Conservation (phyloP, 2,113 vertebrate species). For the Pelecanoides urinatrix region DNA sequence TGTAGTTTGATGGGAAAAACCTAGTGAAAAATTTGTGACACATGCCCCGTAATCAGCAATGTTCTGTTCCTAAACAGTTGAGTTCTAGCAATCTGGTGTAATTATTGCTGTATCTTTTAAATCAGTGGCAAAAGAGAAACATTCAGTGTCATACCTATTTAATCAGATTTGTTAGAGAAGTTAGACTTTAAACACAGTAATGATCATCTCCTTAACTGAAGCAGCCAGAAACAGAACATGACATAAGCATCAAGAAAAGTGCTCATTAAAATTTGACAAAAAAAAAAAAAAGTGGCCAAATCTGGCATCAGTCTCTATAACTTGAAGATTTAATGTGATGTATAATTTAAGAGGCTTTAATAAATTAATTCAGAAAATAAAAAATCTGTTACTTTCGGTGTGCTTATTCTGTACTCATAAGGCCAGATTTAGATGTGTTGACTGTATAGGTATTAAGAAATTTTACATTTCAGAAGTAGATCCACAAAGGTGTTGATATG, state of each 20-base stretch:
- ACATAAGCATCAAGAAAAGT: not conserved
- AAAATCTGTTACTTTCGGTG: conserved; percentile 21
- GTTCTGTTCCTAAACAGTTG: conserved; percentile 4
- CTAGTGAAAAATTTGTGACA: not conserved
- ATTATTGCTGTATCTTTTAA: conserved; percentile 42
- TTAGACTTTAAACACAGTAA: conserved; percentile 35
- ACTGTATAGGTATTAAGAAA: not conserved
- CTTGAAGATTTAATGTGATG: conserved; percentile 7
- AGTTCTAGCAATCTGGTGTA: conserved; percentile 20
- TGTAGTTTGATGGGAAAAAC: not conserved
- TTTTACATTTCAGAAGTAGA: not conserved
- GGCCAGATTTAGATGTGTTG: conserved; percentile 3
- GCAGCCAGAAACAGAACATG: conserved; percentile 6
- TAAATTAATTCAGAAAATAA: conserved; percentile 25
- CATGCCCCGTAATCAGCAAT: not conserved
- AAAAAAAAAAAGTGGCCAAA: not conserved
- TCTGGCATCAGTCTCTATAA: not conserved
- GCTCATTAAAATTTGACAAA: conserved; percentile 40
- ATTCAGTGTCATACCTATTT: conserved; percentile 6
- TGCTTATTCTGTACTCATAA: conserved; percentile 25
- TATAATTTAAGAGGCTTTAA: conserved; percentile 29
- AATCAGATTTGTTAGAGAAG: conserved; percentile 44
- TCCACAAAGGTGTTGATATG: not conserved
- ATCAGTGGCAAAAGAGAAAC: conserved; percentile 25
- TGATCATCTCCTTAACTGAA: conserved; percentile 43